Evolutionary conservation across 2,888 invertebrate species (phyloP).

Genomic region (Griposia aprilina): DNA sequence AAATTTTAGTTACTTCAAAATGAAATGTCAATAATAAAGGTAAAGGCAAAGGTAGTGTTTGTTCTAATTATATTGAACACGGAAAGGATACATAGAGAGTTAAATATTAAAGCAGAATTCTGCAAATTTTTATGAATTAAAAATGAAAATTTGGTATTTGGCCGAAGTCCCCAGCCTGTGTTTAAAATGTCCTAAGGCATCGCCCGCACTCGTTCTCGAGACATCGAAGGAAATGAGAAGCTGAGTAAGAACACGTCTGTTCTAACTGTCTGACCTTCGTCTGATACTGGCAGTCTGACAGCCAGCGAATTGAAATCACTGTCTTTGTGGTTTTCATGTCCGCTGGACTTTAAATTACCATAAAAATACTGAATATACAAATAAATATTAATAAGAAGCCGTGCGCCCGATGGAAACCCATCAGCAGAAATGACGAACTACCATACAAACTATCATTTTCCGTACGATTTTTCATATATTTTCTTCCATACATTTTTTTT

Average conservation of each 20-base stretch:
- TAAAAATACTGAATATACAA: neutral
- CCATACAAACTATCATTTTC: too few species aligned
- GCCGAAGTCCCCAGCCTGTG: constrained; percentile 22
- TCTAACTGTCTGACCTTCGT: constrained; percentile 44
- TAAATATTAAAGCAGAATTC: neutral
- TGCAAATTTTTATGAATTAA: neutral
- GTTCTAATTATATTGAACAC: neutral
- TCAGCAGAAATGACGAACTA: too few species aligned
- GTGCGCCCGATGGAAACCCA: too few species aligned
- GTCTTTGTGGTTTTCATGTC: constrained; percentile 19
- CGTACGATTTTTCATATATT: too few species aligned
- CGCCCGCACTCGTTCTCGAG: constrained; percentile 40
- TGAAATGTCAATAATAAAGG: too few species aligned
- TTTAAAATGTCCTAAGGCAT: neutral
- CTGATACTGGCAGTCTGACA: constrained; percentile 34
- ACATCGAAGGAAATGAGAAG: constrained; percentile 57
- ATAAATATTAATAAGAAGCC: neutral
- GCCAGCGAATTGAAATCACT: constrained; percentile 30
- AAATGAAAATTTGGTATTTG: neutral
- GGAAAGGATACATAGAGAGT: neutral
- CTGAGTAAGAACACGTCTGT: constrained; percentile 41
- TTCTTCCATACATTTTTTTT: too few species aligned
- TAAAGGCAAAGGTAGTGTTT: neutral
- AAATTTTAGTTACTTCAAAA: too few species aligned
- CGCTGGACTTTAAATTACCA: neutral